These are phyloP conservation scores for Platanista minor DNA, from an alignment of 2,113 vertebrate species.

Conservation along the genomic window DNA sequence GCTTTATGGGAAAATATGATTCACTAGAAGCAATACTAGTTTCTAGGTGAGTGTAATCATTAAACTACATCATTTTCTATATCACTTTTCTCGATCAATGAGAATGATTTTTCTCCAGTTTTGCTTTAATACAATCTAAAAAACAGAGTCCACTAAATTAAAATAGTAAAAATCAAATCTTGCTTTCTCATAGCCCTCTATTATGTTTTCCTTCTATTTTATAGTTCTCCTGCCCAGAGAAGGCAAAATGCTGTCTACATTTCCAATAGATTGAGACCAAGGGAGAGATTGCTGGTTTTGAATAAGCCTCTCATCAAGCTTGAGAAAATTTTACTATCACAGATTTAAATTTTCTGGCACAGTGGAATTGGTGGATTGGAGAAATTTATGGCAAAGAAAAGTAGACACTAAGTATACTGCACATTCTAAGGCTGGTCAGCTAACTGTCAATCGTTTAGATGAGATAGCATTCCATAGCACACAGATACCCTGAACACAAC, in stretches of 20 bases:
- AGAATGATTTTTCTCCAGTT: neutral
- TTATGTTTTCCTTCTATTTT: neutral
- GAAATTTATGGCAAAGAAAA: neutral
- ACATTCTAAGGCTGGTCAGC: neutral
- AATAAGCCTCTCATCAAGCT: neutral
- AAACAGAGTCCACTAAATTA: neutral
- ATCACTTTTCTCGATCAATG: neutral
- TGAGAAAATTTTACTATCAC: neutral
- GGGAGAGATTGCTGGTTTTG: neutral
- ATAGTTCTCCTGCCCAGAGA: neutral
- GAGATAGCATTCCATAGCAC: neutral
- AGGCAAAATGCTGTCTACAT: neutral
- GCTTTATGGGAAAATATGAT: neutral
- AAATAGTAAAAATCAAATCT: neutral
- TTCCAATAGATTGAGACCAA: neutral
- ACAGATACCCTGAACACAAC: neutral
- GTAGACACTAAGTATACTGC: neutral
- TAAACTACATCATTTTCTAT: neutral
- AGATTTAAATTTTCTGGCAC: neutral
- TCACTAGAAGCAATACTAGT: neutral
- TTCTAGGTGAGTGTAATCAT: neutral
- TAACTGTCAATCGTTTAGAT: neutral
- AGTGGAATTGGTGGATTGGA: neutral
- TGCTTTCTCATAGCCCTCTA: neutral
- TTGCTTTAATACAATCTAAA: neutral